Base-by-base conservation (phyloP, 2,797 vertebrate genomes). In the Peromyscus melanophrys region DNA sequence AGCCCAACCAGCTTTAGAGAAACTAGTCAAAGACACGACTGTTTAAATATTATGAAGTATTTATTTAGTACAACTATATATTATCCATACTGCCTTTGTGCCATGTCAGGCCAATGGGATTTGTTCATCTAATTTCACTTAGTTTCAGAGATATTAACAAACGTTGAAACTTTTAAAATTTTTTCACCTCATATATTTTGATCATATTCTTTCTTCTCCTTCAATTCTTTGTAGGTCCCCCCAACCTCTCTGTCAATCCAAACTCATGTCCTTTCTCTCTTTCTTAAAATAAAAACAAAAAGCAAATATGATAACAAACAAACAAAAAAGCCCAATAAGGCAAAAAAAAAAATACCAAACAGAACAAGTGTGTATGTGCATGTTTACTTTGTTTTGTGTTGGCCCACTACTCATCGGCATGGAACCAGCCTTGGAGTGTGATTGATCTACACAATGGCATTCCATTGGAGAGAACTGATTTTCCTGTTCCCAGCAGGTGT, bases 21-120 rank as follows among this genome's bases (percentile, higher is more conserved):
- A 95, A 73, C 40, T n/a, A 59, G 5, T 12, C 12, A 87, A 71
- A 96, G 29, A 8, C 81, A 19, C 2, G 90, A 37, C 1, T 77
- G 21, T 95, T 84, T 61, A 78, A 84, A 92, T 90, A 82, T 89
- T 91, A 85, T 29, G 87, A 8, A 83, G 10, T 46, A 59, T 86
- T 83, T 61, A 69, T 71, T 94, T 82, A 69, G 31, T 82, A 67
- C 16, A 80, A 92, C 6, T 77, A 80, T 69, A 85, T n/a, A 11
- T 17, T 82, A 61, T 21, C 2, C 49, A 90, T 34, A 69, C 27
- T 59, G 12, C 25, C 82, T 67, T 65, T 59, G 27, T 34, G 9
- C 31, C 90, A 17, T 19, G 21, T 89, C 23, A 46, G 5, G 65
- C 0, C 37, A 89, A 92, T 89, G 16, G 61, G 19, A 46, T 91